These are phyloP conservation scores for Rhadinocentrus ornatus DNA, from an alignment of 2,797 vertebrate genomes.

Conservation along the genomic window DNA sequence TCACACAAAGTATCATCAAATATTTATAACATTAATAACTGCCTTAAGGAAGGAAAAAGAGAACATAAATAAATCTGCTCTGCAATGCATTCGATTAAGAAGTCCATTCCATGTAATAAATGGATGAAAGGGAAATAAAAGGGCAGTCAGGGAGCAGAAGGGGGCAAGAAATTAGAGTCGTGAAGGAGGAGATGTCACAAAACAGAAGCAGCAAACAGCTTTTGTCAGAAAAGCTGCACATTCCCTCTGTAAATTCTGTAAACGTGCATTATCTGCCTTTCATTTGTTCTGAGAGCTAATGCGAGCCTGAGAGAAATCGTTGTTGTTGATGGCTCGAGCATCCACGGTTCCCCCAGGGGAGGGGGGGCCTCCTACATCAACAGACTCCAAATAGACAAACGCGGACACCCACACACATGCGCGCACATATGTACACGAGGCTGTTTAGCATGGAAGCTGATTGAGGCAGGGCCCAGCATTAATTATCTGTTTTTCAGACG, in stretches of 20 bases:
- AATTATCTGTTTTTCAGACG: conserved; percentile 76
- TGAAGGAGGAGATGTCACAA: conserved; percentile 6
- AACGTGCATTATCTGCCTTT: conserved; percentile 30
- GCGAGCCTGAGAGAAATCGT: conserved; percentile 55
- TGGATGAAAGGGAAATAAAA: conserved; percentile 61
- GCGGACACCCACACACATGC: conserved; percentile 62
- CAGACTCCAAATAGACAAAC: conserved; percentile 70
- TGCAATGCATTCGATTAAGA: conserved; percentile 70
- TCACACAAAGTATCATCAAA: conserved; percentile 80
- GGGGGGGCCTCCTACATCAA: conserved; percentile 58
- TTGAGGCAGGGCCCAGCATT: conserved; percentile 78
- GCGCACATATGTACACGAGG: conserved; percentile 63
- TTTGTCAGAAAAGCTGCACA: conserved; percentile 24
- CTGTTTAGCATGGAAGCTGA: conserved; percentile 77
- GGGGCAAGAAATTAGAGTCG: conserved; percentile 2
- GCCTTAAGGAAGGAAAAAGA: conserved; percentile 73
- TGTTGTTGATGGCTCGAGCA: conserved; percentile 74
- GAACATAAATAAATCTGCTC: conserved; percentile 77
- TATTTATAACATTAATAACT: conserved; percentile 84
- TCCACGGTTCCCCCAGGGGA: conserved; percentile 44
- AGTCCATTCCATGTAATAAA: conserved; percentile 73
- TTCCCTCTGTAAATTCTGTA: conserved; percentile 27
- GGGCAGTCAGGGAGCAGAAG: conserved; percentile 34
- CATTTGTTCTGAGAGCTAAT: conserved; percentile 69
- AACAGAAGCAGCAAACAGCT: conserved; percentile 41